A percentile compares a stretch with the other conserved stretches of the same genome.
Evolutionary conservation across 2,113 vertebrate genomes (phyloP).

Genomic region (Empidonax traillii): DNA sequence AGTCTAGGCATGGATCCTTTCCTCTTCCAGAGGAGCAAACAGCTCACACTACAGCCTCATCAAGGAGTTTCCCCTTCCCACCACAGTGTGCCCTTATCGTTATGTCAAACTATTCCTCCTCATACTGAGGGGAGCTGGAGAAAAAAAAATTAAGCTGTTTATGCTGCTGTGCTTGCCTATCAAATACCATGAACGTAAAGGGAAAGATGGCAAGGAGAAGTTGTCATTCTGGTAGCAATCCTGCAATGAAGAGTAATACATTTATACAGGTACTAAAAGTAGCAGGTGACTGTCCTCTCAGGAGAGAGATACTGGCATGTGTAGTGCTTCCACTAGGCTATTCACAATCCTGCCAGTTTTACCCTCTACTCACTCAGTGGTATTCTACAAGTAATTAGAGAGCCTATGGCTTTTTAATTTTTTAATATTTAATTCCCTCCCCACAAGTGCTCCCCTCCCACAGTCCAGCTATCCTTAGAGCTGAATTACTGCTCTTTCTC

Average conservation of each 20-base stretch:
- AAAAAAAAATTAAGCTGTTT: background rate
- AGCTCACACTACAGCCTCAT: background rate
- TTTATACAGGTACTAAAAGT: background rate
- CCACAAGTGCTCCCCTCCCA: background rate
- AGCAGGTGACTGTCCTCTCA: background rate
- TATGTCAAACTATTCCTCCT: background rate
- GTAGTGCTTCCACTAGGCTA: background rate
- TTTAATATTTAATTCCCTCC: background rate
- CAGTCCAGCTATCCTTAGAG: background rate
- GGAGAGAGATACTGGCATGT: background rate
- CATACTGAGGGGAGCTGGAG: background rate
- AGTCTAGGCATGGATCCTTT: background rate
- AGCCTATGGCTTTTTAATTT: background rate
- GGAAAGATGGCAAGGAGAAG: background rate
- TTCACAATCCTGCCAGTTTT: background rate
- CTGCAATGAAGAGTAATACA: background rate
- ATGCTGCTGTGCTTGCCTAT: background rate
- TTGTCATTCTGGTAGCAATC: background rate
- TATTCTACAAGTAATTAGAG: background rate
- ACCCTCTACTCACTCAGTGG: background rate
- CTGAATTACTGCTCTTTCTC: background rate
- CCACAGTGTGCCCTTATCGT: rapidly evolving
- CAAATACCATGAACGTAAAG: background rate
- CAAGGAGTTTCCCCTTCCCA: background rate
- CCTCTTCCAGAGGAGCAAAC: background rate